Percentiles rank a stretch among this genome's conserved stretches.
Evolutionary conservation across 2,797 vertebrate species (phyloP).

Genomic region (Sebastes iracundus): DNA sequence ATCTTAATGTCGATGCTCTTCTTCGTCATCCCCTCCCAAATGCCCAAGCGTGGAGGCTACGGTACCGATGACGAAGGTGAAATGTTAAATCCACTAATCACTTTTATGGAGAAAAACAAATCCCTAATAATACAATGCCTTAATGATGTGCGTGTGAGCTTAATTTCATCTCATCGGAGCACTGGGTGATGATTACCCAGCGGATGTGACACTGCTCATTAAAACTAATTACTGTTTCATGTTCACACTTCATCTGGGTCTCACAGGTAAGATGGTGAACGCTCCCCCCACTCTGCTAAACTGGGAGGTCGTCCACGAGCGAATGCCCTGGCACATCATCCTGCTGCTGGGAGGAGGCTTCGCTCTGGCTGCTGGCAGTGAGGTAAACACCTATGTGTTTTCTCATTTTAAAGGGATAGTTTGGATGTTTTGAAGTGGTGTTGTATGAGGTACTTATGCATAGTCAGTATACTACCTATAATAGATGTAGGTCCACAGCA

Average conservation of each 20-base stretch:
- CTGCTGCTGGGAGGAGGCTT: constrained; percentile 94
- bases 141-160: not conserved
- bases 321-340: constrained; percentile 94
- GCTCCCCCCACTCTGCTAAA: constrained; percentile 68
- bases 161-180: not conserved
- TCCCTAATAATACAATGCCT: not conserved
- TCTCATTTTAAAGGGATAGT: not conserved
- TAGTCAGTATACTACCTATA: not conserved
- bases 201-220: not conserved
- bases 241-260: constrained; percentile 6
- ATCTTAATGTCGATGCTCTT: constrained; percentile 85
- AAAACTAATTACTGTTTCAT: constrained; percentile 8
- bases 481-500: not conserved
- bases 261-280: constrained; percentile 57
- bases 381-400: constrained; percentile 78
- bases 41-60: constrained; percentile 49
- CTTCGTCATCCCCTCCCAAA: constrained; percentile 86
- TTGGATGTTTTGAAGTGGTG: no score
- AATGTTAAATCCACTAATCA: not conserved
- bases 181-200: not conserved
- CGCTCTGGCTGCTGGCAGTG: constrained; percentile 91
- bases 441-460: not conserved
- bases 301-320: constrained; percentile 88
- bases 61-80: constrained; percentile 41
- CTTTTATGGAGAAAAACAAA: not conserved